phyloP scores from a whole-genome alignment of 2,888 invertebrate genomes.

The Eupithecia pulchellata region DNA sequence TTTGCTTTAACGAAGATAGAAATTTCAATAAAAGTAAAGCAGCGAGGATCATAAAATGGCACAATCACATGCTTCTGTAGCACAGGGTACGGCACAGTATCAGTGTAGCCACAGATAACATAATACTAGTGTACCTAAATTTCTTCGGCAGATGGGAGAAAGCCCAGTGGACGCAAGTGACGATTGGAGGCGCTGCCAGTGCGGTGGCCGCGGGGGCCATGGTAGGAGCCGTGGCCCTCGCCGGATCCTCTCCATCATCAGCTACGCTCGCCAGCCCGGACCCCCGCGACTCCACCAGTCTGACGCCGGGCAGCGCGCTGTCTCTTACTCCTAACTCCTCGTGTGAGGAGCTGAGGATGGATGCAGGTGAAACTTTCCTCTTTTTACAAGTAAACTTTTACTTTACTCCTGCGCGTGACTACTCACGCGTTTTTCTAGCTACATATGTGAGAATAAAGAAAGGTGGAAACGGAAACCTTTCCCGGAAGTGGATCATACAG shows the following conservation, averaged over 20 bases:
- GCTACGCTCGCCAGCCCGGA: slow-evolving; percentile 71
- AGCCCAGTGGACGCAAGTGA: slow-evolving; percentile 84
- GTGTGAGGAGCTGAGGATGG: slow-evolving; percentile 87
- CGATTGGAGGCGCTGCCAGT: slow-evolving; percentile 74
- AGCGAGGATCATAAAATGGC: background rate
- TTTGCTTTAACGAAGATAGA: too few relatives aligned
- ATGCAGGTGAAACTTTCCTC: slow-evolving; percentile 58
- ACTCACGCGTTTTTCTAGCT: background rate
- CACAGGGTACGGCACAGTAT: background rate
- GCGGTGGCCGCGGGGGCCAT: slow-evolving; percentile 76
- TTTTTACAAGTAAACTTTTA: background rate
- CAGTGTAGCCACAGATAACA: too few relatives aligned
- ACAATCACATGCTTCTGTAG: too few relatives aligned
- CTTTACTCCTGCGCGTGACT: background rate
- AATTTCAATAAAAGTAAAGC: too few relatives aligned
- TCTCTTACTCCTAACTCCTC: slow-evolving; percentile 91
- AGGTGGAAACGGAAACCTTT: too few relatives aligned
- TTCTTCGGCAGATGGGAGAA: slow-evolving; percentile 89
- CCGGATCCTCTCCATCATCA: slow-evolving; percentile 77
- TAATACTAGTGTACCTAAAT: too few relatives aligned
- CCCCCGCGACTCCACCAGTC: slow-evolving; percentile 82
- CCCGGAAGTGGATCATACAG: too few relatives aligned
- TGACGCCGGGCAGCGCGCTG: slow-evolving; percentile 86
- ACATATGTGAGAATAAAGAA: too few relatives aligned
- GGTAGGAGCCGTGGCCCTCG: slow-evolving; percentile 80